Base-by-base conservation (phyloP, 2,888 invertebrate species). In the Agrotis segetum region DNA sequence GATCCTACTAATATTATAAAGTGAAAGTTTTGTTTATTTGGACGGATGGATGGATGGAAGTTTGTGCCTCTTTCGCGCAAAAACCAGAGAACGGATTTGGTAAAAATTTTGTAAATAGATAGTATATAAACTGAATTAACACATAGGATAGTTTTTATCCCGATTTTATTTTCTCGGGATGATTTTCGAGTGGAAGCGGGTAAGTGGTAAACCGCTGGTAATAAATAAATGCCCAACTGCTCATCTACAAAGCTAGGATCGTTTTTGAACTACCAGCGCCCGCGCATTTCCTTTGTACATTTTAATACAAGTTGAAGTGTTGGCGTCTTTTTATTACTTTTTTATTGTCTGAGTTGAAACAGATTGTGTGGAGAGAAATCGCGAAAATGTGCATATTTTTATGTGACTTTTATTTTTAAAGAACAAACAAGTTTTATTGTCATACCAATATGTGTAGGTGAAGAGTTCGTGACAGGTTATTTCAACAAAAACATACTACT, bases 291-390 rank as follows among this genome's bases (percentile, higher is more conserved):
- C 53, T 77, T 81, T 62, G 78, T 81, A 47, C 53, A n/a, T 7
- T 59, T 50, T 1, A 53, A 65, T 49, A 65, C 49, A 50, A 65
- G 50, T 46, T 9, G 34, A 63, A 2, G 50, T 47, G 29, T 62
- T 34, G 53, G 16, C n/a, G 55, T 55, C n/a, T 77, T 71, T 78
- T 77, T 77, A 81, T 70, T 58, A 16, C 56, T 19, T 56, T 62
- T 59, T 56, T 40, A 62, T 53, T 61, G 56, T 80, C 40, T 34
- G 56, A 68, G 29, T 55, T 56, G 44, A 63, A 79, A 47, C 52
- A 53, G 29, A 47, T 47, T 24, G 63, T 63, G 21, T 52, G 24
- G 17, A 21, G 14, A 55, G 58, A 60, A 40, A 64, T 81, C 81
- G 55, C 77, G 75, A 76, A 74, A 69, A 50, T 77, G 7, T 81